Percentiles rank a stretch among this genome's conserved stretches.
phyloP scores from a whole-genome alignment of 1,140 invertebrate genomes.

The Drosophila navojoa region DNA sequence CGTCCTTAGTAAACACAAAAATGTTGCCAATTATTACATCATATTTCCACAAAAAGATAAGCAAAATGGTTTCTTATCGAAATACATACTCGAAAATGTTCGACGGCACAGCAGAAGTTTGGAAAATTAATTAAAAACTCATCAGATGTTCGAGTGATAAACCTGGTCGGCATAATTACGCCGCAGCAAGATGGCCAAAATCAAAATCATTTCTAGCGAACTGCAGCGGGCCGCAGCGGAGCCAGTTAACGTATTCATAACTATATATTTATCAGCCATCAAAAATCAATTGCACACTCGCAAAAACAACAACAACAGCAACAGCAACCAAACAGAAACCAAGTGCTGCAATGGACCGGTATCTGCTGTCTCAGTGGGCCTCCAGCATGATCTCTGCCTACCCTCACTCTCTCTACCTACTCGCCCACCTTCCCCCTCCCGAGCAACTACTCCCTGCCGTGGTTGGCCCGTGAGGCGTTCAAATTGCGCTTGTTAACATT shows the following conservation, averaged over 20 bases:
- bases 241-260: conserved; percentile 78
- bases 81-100: too few species aligned
- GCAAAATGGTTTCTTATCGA: too few species aligned
- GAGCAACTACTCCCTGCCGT: not conserved
- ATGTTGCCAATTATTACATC: conserved; percentile 4
- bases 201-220: conserved; percentile 53
- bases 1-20: not conserved
- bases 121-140: conserved; percentile 78
- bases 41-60: not conserved
- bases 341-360: conserved; percentile 39
- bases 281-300: conserved; percentile 75
- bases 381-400: not conserved
- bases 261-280: conserved; percentile 81
- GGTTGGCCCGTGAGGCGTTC: conserved; percentile 62
- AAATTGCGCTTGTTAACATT: conserved; percentile 83
- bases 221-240: not conserved
- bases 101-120: conserved; percentile 9
- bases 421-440: too few species aligned
- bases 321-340: not conserved
- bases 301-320: conserved; percentile 5
- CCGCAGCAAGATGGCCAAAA: conserved; percentile 31
- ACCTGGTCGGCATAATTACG: conserved; percentile 51
- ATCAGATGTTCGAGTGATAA: conserved; percentile 71
- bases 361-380: conserved; percentile 10
- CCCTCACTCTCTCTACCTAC: not conserved